Percentiles rank a stretch among this genome's conserved stretches.
Conservation (phyloP, 2,888 invertebrate species). For the Plebejus argus region DNA sequence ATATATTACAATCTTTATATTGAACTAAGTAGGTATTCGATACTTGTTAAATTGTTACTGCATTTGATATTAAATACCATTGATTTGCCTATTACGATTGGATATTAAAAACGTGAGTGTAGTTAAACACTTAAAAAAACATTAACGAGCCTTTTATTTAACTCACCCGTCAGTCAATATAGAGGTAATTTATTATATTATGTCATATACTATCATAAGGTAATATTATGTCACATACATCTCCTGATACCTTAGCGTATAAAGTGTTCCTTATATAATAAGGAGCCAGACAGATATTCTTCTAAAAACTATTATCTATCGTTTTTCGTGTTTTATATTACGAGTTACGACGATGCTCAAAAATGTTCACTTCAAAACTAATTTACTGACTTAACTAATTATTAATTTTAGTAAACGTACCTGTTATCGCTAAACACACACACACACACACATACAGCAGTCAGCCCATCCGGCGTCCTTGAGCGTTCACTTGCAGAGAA, state of each 20-base stretch:
- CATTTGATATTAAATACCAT: not conserved
- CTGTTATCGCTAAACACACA: not conserved
- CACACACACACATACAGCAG: not conserved
- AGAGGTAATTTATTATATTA: too few species aligned
- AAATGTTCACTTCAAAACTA: not conserved
- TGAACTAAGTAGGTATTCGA: not conserved
- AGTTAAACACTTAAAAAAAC: too few species aligned
- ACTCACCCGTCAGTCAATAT: too few species aligned
- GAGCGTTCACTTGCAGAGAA: slow-evolving; percentile 8
- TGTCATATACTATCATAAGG: not conserved
- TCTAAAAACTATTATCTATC: too few species aligned
- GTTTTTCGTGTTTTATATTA: too few species aligned
- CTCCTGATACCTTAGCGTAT: too few species aligned
- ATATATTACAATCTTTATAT: not conserved
- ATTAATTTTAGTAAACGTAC: not conserved
- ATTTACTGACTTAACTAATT: not conserved
- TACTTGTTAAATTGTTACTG: not conserved
- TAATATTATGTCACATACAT: too few species aligned
- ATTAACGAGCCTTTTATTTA: too few species aligned
- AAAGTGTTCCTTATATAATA: not conserved
- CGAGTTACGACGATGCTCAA: too few species aligned
- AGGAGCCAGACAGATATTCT: not conserved
- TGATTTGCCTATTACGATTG: not conserved
- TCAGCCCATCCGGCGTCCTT: slow-evolving; percentile 15
- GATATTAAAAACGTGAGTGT: not conserved